Evolutionary conservation across 92 coral and sea anemone genomes (phyloP), one percentile per base, ranked within the genome.

Genomic region (Muricea muricata): DNA sequence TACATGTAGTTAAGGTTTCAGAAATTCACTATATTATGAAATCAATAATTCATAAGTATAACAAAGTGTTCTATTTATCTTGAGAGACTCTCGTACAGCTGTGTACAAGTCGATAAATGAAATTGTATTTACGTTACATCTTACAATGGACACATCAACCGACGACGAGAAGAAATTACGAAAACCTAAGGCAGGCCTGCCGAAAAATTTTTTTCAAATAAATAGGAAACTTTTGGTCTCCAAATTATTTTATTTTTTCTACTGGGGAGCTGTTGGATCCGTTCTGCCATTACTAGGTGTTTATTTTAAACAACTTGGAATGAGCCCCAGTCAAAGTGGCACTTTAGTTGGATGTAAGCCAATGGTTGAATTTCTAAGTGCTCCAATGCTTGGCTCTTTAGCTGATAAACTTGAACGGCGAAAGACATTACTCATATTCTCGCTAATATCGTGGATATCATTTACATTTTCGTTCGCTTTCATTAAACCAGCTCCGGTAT

Each of bases 251-350:
- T 97, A 97, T 87, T 97, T 97, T 85, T 97, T 97, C 88, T 97
- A 97, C 87, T 97, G 99, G 99, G 99, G 99, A 85, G 99, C 99
- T 4, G 98, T 97, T 74, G 99, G 99, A 12, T 97, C 98, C 61
- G 93, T 97, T 89, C 94, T 97, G 41, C 99, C 99, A 28, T 94
- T 97, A 52, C 93, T 97, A 26, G 99, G 99, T 31, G 99, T 97
- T 41, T 97, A 97, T 81, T 97, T 97, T 81, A 97, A 97, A 85
- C 99, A 97, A 73, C 97, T 97, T 26, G 99, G 99, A 13, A 97
- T 97, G 99, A 97, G 93, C 54, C 98, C 99, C 1, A 92, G 96
- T 57, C 89, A 87, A 11, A 97, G 99, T 84, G 99, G 99, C 45
- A 92, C 92, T 86, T 83, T 97, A 55, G 98, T 97, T 32, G 99